Evolutionary conservation across 2,797 vertebrate genomes (phyloP).

Genomic region (Diceros bicornis): DNA sequence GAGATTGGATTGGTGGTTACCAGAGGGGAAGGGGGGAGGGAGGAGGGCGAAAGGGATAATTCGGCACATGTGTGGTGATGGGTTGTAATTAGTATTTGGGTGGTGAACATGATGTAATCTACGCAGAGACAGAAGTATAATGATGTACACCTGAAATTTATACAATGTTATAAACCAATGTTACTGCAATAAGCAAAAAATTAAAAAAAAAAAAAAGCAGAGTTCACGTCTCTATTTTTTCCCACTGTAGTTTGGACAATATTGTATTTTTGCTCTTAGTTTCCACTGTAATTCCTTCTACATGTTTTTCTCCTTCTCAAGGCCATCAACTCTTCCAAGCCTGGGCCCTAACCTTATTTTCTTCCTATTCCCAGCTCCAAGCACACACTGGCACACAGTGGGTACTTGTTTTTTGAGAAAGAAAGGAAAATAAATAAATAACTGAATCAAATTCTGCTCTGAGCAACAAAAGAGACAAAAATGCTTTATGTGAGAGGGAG

Average conservation of each 20-base stretch:
- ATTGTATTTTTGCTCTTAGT: background rate
- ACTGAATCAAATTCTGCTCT: background rate
- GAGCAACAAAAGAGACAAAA: constrained; percentile 9
- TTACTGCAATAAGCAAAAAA: no score
- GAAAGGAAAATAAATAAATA: background rate
- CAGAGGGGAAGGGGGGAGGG: no score
- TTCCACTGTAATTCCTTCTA: background rate
- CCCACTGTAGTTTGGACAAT: background rate
- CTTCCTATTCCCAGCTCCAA: background rate
- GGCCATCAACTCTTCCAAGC: background rate
- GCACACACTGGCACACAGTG: background rate
- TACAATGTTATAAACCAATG: no score
- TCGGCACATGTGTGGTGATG: no score
- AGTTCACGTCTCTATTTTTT: background rate
- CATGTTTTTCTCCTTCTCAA: background rate
- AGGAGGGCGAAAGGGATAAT: no score
- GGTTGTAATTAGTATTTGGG: no score
- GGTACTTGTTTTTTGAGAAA: background rate
- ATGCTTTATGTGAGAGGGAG: background rate
- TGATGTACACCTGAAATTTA: no score
- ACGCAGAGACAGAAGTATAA: no score
- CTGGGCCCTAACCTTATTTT: background rate
- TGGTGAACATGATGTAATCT: no score
- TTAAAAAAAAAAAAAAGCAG: background rate
- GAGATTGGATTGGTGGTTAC: no score